Evolutionary conservation across 2,888 invertebrate genomes (phyloP).

Genomic region (Ormyrus rosae): DNA sequence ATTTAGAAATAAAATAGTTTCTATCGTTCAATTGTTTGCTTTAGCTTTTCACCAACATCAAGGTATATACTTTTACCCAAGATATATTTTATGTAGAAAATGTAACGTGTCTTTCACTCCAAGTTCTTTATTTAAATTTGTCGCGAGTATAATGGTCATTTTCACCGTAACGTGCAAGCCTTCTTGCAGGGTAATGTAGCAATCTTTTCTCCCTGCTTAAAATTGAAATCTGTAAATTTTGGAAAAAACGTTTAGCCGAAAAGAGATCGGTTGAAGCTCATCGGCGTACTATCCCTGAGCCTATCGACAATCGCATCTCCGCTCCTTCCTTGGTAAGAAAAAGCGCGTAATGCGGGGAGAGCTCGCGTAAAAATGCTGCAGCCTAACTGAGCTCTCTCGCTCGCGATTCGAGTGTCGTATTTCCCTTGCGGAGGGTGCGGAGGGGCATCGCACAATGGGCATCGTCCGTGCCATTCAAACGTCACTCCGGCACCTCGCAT

Average conservation of each 20-base stretch:
- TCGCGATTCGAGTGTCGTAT: conserved; percentile 73
- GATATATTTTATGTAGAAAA: too few species aligned
- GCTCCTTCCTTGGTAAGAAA: neutral
- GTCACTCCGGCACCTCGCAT: conserved; percentile 74
- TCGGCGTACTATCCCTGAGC: conserved; percentile 15
- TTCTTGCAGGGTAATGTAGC: too few species aligned
- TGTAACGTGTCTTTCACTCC: too few species aligned
- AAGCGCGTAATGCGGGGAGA: conserved; percentile 9
- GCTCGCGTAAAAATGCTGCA: conserved; percentile 27
- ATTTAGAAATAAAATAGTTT: too few species aligned
- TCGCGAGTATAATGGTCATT: too few species aligned
- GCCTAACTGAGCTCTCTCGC: conserved; percentile 45
- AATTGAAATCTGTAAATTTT: too few species aligned
- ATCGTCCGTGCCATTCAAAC: conserved; percentile 71
- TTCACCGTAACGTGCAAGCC: too few species aligned
- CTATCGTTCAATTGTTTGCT: too few species aligned
- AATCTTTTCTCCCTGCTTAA: too few species aligned
- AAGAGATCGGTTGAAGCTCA: neutral
- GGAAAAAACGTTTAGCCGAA: neutral
- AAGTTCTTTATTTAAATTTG: too few species aligned
- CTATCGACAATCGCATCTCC: conserved; percentile 7
- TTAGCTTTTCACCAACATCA: too few species aligned
- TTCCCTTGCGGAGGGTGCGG: conserved; percentile 59
- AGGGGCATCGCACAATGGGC: conserved; percentile 58
- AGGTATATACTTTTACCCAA: too few species aligned